A percentile compares a stretch with the other conserved stretches of the same genome.
phyloP scores from a whole-genome alignment of 2,888 invertebrate species.

The Habroteleia sp. region DNA sequence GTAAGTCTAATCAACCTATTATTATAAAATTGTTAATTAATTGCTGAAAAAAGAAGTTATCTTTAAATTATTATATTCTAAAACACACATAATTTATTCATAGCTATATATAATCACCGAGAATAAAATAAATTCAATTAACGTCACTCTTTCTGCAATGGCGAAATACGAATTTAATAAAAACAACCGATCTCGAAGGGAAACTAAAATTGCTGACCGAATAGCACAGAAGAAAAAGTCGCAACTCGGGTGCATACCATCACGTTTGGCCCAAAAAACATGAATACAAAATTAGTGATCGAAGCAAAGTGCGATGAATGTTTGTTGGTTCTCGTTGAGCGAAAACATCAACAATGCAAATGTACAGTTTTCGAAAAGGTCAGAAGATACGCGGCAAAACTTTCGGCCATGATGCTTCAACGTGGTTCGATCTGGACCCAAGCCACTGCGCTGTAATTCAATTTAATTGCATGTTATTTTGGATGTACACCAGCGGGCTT shows the following conservation, averaged over 20 bases:
- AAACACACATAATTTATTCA: too few relatives aligned
- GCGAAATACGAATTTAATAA: too few relatives aligned
- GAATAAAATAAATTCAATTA: too few relatives aligned
- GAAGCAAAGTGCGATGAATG: constrained; percentile 2
- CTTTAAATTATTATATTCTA: too few relatives aligned
- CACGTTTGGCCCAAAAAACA: constrained; percentile 7
- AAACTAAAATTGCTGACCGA: too few relatives aligned
- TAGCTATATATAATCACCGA: too few relatives aligned
- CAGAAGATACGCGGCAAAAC: constrained; percentile 45
- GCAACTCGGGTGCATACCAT: neutral
- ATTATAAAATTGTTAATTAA: too few relatives aligned
- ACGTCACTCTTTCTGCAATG: too few relatives aligned
- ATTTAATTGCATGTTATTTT: constrained; percentile 77
- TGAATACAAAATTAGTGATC: constrained; percentile 24
- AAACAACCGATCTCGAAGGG: too few relatives aligned
- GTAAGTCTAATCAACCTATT: too few relatives aligned
- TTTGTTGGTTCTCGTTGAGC: constrained; percentile 11
- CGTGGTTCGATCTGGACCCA: constrained; percentile 59
- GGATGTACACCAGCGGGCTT: constrained; percentile 69
- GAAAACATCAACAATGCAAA: constrained; percentile 53
- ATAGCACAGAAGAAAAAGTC: too few relatives aligned
- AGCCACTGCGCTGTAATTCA: constrained; percentile 70
- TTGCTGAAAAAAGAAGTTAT: too few relatives aligned
- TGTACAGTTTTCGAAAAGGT: constrained; percentile 42
- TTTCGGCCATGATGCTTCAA: constrained; percentile 57